phyloP scores from a whole-genome alignment of 2,888 invertebrate genomes.

The Clanis bilineata region DNA sequence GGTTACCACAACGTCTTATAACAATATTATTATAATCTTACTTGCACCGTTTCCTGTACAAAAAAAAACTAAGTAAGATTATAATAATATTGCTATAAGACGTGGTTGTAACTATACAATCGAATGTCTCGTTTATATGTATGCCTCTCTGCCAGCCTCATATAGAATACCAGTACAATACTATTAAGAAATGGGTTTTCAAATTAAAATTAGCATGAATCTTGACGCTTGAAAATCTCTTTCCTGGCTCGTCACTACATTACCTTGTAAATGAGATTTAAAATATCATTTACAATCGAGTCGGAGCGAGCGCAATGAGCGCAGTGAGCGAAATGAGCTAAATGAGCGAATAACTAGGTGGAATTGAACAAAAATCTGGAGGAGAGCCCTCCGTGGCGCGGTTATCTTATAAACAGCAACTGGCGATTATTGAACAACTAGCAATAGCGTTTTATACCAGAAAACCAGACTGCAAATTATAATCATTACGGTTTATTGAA shows the following conservation, averaged over 20 bases:
- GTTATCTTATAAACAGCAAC: not conserved
- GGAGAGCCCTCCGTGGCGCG: not conserved
- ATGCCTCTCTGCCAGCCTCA: too few species aligned
- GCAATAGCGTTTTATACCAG: not conserved
- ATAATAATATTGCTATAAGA: too few species aligned
- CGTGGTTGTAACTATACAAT: too few species aligned
- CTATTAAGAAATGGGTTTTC: not conserved
- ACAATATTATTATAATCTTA: too few species aligned
- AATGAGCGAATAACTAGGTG: slow-evolving; percentile 5
- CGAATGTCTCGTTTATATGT: too few species aligned
- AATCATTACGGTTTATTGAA: too few species aligned
- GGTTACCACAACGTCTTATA: too few species aligned
- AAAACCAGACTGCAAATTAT: not conserved
- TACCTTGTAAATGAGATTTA: slow-evolving; percentile 6
- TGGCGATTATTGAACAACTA: not conserved
- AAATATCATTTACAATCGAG: not conserved
- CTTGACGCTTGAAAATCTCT: not conserved
- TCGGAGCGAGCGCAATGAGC: slow-evolving; percentile 1
- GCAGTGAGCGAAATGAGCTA: slow-evolving; percentile 15
- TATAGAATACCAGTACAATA: too few species aligned
- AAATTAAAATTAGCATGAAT: not conserved
- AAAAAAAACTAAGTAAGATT: too few species aligned
- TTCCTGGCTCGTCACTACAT: not conserved
- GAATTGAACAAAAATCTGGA: slow-evolving; percentile 10
- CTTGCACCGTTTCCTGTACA: too few species aligned